Evolutionary conservation across 2,113 vertebrate genomes (phyloP).

Genomic region (Crocuta crocuta): DNA sequence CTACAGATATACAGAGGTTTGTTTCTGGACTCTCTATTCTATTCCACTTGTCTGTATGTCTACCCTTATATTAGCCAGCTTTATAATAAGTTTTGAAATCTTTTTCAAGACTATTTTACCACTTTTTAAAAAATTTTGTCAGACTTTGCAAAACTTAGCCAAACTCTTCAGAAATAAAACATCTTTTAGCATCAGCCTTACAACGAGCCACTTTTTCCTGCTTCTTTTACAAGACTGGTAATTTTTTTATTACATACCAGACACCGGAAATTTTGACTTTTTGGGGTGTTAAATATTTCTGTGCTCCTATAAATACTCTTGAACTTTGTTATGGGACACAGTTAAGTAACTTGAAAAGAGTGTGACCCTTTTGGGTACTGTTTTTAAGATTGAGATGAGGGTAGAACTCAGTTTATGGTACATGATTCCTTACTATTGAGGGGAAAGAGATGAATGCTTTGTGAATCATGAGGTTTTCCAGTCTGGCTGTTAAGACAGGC

Average conservation of each 20-base stretch:
- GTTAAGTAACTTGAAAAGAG: background rate
- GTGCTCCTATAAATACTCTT: background rate
- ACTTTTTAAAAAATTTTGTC: background rate
- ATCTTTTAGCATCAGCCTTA: background rate
- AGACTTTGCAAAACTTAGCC: background rate
- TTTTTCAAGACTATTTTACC: background rate
- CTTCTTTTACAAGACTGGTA: background rate
- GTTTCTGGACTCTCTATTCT: background rate
- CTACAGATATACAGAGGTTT: background rate
- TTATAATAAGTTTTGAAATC: background rate
- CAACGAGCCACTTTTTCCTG: background rate
- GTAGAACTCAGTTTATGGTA: background rate
- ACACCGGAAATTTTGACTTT: background rate
- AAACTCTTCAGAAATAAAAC: background rate
- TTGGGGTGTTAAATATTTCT: background rate
- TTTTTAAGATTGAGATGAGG: background rate
- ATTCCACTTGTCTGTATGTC: background rate
- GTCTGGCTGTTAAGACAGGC: background rate
- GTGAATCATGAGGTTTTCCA: background rate
- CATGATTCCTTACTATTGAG: background rate
- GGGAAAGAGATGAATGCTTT: background rate
- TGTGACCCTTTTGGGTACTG: background rate
- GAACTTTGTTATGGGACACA: background rate
- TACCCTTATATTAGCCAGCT: background rate
- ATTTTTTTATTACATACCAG: background rate